Conservation (phyloP, 2,888 invertebrate genomes). For the Selenia dentaria region DNA sequence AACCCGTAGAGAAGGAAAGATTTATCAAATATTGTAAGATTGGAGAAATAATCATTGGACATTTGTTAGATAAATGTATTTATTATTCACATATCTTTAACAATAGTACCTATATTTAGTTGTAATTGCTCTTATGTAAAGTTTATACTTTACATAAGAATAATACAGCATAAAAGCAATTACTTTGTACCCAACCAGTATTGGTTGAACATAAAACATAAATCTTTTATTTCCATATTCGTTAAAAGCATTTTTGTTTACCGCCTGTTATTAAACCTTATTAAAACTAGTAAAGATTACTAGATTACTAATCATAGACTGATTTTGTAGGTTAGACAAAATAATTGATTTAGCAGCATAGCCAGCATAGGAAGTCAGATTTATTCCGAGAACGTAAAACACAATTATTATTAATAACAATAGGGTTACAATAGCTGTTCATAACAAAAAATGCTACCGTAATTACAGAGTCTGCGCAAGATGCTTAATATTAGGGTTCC, state of each 20-base stretch:
- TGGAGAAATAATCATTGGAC: no score
- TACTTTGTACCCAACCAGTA: background rate
- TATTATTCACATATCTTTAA: no score
- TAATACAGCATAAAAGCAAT: no score
- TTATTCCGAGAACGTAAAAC: conserved; percentile 16
- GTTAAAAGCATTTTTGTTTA: background rate
- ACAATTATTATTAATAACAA: background rate
- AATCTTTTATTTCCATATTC: background rate
- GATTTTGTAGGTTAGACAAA: conserved; percentile 1
- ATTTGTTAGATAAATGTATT: no score
- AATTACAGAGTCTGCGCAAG: conserved; percentile 16
- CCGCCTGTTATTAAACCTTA: background rate
- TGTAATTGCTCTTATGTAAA: no score
- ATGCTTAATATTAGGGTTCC: conserved; percentile 18
- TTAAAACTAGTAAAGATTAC: no score
- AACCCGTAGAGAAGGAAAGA: no score
- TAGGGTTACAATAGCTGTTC: background rate
- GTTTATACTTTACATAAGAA: no score
- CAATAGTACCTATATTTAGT: no score
- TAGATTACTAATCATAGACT: background rate
- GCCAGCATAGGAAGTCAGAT: conserved; percentile 13
- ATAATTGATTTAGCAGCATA: conserved; percentile 20
- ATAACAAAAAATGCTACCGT: conserved; percentile 11
- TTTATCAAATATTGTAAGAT: no score
- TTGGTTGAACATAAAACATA: background rate